These are phyloP conservation scores for Pyrochroa serraticornis DNA, from an alignment of 2,888 invertebrate species.

Conservation along the genomic window DNA sequence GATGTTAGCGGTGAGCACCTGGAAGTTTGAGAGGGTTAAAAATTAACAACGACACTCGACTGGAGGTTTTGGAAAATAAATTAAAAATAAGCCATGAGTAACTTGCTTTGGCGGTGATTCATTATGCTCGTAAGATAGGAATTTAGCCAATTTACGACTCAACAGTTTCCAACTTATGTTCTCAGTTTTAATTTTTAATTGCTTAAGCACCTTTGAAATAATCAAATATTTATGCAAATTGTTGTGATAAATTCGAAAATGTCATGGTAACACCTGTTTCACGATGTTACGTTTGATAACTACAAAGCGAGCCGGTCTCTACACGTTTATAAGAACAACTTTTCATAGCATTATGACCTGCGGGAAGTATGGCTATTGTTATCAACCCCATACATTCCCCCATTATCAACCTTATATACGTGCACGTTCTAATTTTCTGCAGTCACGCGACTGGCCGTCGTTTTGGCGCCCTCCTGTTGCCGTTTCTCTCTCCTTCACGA, in stretches of 20 bases:
- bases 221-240: neutral
- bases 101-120: neutral
- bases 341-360: conserved; percentile 24
- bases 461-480: conserved; percentile 37
- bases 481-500: neutral
- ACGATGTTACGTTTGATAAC: too few species aligned
- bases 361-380: conserved; percentile 28
- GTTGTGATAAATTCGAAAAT: neutral
- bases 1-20: conserved; percentile 84
- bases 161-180: neutral
- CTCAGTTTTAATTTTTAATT: too few species aligned
- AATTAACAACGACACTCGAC: too few species aligned
- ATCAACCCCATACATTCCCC: conserved; percentile 34
- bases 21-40: conserved; percentile 40
- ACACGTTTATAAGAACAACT: neutral
- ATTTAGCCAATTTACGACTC: neutral
- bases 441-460: conserved; percentile 40
- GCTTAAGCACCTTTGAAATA: too few species aligned
- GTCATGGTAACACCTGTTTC: too few species aligned
- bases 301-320: too few species aligned
- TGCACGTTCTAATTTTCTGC: conserved; percentile 38
- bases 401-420: conserved; percentile 34
- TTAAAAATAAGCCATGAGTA: neutral
- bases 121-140: neutral
- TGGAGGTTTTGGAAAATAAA: conserved; percentile 3